These are phyloP conservation scores for Notocelia uddmanniana DNA, from an alignment of 2,888 invertebrate genomes.

Conservation along the genomic window DNA sequence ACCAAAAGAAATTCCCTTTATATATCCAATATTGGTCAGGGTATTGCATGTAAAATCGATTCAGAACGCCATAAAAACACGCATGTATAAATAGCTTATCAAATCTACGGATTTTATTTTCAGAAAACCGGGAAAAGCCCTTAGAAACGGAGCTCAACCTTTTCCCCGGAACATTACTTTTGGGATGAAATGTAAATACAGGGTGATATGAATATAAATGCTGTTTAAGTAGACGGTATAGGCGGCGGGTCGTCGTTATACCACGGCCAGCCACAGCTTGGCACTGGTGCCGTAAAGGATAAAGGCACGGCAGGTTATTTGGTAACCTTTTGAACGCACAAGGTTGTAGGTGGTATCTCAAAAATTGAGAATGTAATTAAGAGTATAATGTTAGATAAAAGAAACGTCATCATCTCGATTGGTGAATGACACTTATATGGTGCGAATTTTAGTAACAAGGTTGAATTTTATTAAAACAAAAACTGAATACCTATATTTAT, in stretches of 20 bases:
- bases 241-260: slow-evolving; percentile 58
- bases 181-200: slow-evolving; percentile 82
- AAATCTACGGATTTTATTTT: slow-evolving; percentile 47
- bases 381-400: no score
- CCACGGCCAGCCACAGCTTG: slow-evolving; percentile 48
- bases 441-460: no score
- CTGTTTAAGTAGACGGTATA: slow-evolving; percentile 72
- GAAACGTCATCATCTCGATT: no score
- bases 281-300: slow-evolving; percentile 51
- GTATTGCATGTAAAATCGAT: slow-evolving; percentile 8
- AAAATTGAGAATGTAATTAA: no score
- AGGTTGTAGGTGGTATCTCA: no score
- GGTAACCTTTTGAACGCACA: not conserved
- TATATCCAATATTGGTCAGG: not conserved
- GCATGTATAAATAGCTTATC: slow-evolving; percentile 37
- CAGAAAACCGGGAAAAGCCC: slow-evolving; percentile 51
- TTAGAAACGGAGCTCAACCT: slow-evolving; percentile 62
- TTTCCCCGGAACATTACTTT: slow-evolving; percentile 66
- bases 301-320: slow-evolving; percentile 22
- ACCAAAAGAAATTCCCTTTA: not conserved
- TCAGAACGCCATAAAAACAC: slow-evolving; percentile 1
- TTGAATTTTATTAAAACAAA: no score
- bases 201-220: slow-evolving; percentile 85
- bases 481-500: no score
- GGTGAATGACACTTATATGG: no score